Base-by-base conservation (phyloP, 2,888 invertebrate genomes). In the Tachina grossa region DNA sequence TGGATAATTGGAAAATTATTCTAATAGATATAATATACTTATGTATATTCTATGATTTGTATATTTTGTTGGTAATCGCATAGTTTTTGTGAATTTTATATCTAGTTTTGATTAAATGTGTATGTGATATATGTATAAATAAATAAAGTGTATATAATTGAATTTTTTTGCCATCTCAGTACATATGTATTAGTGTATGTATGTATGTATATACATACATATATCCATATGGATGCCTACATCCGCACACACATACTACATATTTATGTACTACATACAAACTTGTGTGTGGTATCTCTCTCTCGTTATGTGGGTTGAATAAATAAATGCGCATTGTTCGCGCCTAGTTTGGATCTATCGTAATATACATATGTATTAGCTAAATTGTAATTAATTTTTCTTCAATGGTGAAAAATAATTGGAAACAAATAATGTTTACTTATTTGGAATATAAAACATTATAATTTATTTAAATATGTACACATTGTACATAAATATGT, bases 231-330 rank as follows among this genome's bases (percentile, higher is more conserved):
- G 61, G 43, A 16, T 63, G 16, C 14, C 16, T 66, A 8, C 16
- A 31, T 49, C 16, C 47, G 16, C 13, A 31, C 31, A 31, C 31
- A 31, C 31, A 31, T 9, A 61, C n/a, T n/a, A 49, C 5, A 13
- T 31, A 31, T 31, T 13, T 31, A 13, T 5, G 5, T 55, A 45
- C 6, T 31, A 31, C 6, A 6, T 31, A 31, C 31, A 31, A 31
- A 31, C 31, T 49, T 45, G 22, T 6, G 19, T 31, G 31, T 31
- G 1, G 31, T 55, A 22, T 19, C 5, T 68, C 31, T 68, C 39
- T 43, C 9, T 53, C 19, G 39, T n/a, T 41, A 69, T 69, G 69
- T 69, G 51, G 14, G 31, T 13, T 53, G 57, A 72, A 59, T 59
- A 22, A 45, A 16, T 59, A 47, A 72, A 31, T 57, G 45, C 45